Base-by-base conservation (phyloP, 2,888 invertebrate genomes). In the Lochmaea capreae region DNA sequence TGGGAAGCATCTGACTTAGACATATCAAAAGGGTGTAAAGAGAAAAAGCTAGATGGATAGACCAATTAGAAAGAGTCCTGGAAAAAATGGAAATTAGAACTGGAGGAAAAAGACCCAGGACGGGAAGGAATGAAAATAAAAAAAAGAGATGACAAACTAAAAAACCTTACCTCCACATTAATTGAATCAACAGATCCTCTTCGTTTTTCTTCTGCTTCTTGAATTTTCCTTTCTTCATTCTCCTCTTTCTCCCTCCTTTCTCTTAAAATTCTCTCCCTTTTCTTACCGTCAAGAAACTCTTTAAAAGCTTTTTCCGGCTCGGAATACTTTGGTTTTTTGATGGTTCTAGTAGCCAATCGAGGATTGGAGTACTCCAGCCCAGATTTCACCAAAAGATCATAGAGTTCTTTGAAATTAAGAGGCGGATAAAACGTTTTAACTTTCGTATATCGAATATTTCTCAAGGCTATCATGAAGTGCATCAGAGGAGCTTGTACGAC, bases 401-500 rank as follows among this genome's bases (percentile, higher is more conserved):
- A 79, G 6, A 86, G 73, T 33, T 77, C 67, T 65, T 81, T 80
- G 52, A 81, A 81, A 72, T 84, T 75, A 22, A 82, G 69, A 10
- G 81, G 78, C 4, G 81, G 81, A 67, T 81, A 84, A 71, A 82
- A 84, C 0, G 49, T 59, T 46, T 74, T 79, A 3, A 76, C 78
- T 16, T 69, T 78, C 0, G 87, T 88, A 80, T 92, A 91, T 77
- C 90, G 89, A 9, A 95, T 86, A 85, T 93, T 93, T 76, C 93
- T 89, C 77, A 95, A 84, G 0, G 94, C 92, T 76, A 90, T 88
- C 46, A 95, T 88, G 3, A 94, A 85, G 84, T 93, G 92, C 89
- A 92, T 90, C 0, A 94, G 89, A 0, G 95, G 94, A 77, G 93
- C 90, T 82, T 94, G 93, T 2, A 91, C 86, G 52, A 95, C 92